Conservation (phyloP, 2,113 vertebrate species). For the Neodon shergylaensis region DNA sequence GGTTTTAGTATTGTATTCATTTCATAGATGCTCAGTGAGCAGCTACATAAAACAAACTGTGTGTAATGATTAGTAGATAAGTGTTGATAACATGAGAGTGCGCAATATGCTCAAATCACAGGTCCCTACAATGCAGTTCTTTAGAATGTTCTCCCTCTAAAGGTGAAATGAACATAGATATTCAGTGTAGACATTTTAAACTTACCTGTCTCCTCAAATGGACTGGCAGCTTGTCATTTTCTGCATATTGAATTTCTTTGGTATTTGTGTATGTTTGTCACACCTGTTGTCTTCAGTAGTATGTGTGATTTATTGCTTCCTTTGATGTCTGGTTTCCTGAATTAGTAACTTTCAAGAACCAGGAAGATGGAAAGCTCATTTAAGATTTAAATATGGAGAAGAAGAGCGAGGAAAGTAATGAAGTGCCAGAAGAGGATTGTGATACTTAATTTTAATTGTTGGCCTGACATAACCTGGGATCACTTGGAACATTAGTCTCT, state of each 20-base stretch:
- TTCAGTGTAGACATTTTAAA: conserved; percentile 2
- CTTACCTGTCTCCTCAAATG: conserved; percentile 11
- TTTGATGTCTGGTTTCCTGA: conserved; percentile 29
- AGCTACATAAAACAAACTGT: not conserved
- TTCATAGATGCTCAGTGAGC: conserved; percentile 41
- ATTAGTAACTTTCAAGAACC: not conserved
- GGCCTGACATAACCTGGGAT: not conserved
- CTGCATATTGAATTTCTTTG: conserved; percentile 30
- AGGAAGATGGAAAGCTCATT: conserved; percentile 20
- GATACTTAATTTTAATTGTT: not conserved
- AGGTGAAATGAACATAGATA: not conserved
- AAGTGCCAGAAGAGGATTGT: not conserved
- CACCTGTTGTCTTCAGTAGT: conserved; percentile 21
- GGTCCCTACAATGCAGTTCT: conserved; percentile 34
- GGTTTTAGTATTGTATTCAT: conserved; percentile 35
- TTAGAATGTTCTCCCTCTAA: conserved; percentile 9
- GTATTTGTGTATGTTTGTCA: conserved; percentile 1
- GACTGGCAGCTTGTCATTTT: conserved; percentile 20
- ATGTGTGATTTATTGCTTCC: conserved; percentile 10
- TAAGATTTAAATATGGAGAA: not conserved
- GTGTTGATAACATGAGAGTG: not conserved
- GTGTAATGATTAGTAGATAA: conserved; percentile 9
- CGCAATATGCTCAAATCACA: not conserved
- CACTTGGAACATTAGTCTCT: not conserved
- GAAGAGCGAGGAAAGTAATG: not conserved